phyloP scores from a whole-genome alignment of 2,113 vertebrate species.

The Nyctibius bracteatus region DNA sequence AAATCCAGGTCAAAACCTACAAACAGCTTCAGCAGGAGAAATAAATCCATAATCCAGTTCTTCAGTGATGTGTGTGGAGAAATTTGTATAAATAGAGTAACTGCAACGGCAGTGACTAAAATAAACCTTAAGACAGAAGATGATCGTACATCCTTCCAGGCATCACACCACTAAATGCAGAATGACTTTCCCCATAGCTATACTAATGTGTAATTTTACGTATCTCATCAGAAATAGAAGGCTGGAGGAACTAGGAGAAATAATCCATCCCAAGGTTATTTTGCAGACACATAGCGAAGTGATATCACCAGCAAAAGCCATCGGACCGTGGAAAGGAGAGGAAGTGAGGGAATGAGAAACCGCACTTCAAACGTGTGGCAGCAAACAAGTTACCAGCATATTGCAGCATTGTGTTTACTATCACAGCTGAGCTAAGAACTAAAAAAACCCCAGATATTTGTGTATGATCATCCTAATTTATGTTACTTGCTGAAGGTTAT shows the following conservation, averaged over 20 bases:
- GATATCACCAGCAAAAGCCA: neutral
- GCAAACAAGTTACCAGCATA: neutral
- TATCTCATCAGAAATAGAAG: neutral
- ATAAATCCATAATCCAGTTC: neutral
- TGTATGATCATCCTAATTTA: neutral
- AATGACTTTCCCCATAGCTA: neutral
- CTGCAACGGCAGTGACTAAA: neutral
- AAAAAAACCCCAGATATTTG: neutral
- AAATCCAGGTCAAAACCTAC: neutral
- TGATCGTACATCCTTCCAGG: neutral
- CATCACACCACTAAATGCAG: neutral
- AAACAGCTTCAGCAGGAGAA: neutral
- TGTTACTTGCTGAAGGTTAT: neutral
- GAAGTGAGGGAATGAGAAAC: neutral
- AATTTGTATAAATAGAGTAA: neutral
- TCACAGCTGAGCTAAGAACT: neutral
- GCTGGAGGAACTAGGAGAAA: neutral
- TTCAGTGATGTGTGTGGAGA: neutral
- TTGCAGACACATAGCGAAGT: neutral
- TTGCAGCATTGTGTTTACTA: neutral
- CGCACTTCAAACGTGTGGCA: neutral
- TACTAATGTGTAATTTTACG: neutral
- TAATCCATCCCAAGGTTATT: neutral
- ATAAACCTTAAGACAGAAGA: neutral
- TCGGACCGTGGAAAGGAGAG: neutral